phyloP scores from a whole-genome alignment of 2,113 vertebrate species.

The Pholis gunnellus region DNA sequence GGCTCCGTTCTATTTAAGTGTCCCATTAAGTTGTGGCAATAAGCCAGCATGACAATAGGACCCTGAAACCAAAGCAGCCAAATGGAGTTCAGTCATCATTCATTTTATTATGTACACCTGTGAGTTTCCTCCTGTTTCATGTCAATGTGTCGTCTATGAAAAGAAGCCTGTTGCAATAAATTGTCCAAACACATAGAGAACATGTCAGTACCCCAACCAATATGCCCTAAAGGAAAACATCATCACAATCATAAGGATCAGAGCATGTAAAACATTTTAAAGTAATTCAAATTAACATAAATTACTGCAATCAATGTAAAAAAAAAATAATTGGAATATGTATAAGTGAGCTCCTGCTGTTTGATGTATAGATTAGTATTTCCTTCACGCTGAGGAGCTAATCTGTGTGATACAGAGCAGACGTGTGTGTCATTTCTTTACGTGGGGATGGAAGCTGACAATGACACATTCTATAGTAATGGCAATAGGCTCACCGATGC shows the following conservation, averaged over 20 bases:
- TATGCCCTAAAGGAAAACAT: background rate
- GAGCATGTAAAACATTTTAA: background rate
- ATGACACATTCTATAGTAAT: constrained; percentile 52
- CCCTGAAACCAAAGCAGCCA: background rate
- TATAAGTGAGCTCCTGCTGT: background rate
- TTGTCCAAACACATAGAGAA: background rate
- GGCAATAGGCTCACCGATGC: constrained; percentile 47
- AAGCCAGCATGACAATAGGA: background rate
- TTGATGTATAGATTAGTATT: background rate
- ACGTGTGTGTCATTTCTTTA: constrained; percentile 23
- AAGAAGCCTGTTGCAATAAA: background rate
- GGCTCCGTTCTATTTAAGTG: background rate
- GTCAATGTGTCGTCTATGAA: background rate
- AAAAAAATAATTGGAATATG: background rate
- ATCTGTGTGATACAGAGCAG: background rate
- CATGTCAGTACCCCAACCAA: background rate
- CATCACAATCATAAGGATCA: background rate
- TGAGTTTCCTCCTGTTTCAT: background rate
- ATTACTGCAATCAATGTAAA: background rate
- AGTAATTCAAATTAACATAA: background rate
- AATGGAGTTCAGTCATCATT: background rate
- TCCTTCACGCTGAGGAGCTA: background rate
- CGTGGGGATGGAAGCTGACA: constrained; percentile 49
- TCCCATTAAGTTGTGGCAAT: background rate
- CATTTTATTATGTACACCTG: background rate